A percentile compares a stretch with the other conserved stretches of the same genome.
Evolutionary conservation across 2,797 vertebrate species (phyloP).

Genomic region (Lepilemur septentrionalis): DNA sequence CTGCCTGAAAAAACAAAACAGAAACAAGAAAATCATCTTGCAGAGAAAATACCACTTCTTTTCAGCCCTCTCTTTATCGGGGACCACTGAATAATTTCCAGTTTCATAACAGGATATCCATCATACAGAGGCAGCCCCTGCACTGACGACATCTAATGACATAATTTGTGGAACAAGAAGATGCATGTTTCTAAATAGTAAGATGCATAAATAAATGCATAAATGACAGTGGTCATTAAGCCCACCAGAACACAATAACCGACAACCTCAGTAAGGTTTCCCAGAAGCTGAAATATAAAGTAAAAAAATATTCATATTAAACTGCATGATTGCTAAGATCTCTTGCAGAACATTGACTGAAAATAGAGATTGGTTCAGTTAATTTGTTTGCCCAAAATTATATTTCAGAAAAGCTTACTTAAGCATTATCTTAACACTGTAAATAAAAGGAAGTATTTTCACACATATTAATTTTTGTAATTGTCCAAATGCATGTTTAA

Average conservation of each 20-base stretch:
- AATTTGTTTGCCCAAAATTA: background rate
- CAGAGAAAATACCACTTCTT: background rate
- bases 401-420: background rate
- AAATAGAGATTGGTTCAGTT: background rate
- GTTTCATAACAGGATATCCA: background rate
- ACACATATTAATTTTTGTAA: background rate
- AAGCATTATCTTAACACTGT: background rate
- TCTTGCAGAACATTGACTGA: background rate
- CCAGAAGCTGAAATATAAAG: background rate
- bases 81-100: background rate
- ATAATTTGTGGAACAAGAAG: background rate
- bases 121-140: background rate
- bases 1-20: background rate
- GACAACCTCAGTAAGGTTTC: background rate
- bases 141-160: background rate
- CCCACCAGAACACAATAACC: background rate
- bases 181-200: background rate
- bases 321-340: background rate
- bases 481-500: background rate
- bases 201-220: background rate
- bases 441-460: background rate
- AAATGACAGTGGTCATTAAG: background rate
- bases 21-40: background rate
- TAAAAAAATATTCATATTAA: background rate
- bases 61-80: accelerated